Percentiles rank a stretch among this genome's conserved stretches.
phyloP scores from a whole-genome alignment of 1,140 invertebrate species.

The Aplysia californica region DNA sequence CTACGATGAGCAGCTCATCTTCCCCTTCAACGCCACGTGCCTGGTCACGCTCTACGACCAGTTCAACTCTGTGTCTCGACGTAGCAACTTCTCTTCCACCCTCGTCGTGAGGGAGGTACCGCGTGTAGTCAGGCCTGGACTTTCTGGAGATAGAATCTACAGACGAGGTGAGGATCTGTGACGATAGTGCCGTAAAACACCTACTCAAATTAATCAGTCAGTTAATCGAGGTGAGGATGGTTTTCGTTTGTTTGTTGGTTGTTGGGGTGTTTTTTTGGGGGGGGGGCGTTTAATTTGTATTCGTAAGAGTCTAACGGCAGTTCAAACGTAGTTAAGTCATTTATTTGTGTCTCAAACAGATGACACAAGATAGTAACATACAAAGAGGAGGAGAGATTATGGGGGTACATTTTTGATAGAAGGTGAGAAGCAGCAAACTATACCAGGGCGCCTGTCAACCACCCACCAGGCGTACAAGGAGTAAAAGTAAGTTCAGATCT shows the following conservation, averaged over 20 bases:
- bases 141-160: neutral
- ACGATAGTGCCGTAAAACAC: too few species aligned
- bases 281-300: neutral
- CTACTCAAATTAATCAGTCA: too few species aligned
- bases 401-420: too few species aligned
- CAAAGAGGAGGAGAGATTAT: too few species aligned
- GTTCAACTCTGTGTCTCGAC: neutral
- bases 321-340: neutral
- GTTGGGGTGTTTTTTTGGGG: neutral
- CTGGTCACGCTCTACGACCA: conserved; percentile 20
- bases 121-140: too few species aligned
- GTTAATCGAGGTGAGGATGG: too few species aligned
- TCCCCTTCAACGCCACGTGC: conserved; percentile 36
- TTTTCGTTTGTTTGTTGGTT: neutral
- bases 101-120: conserved; percentile 6
- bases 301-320: neutral
- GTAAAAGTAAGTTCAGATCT: too few species aligned
- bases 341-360: neutral
- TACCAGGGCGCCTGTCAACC: too few species aligned
- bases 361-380: too few species aligned
- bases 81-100: neutral
- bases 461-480: too few species aligned
- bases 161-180: neutral
- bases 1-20: conserved; percentile 34
- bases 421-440: too few species aligned